These are phyloP conservation scores for Nannospalax galili DNA, from an alignment of 2,113 vertebrate genomes.

Conservation along the genomic window DNA sequence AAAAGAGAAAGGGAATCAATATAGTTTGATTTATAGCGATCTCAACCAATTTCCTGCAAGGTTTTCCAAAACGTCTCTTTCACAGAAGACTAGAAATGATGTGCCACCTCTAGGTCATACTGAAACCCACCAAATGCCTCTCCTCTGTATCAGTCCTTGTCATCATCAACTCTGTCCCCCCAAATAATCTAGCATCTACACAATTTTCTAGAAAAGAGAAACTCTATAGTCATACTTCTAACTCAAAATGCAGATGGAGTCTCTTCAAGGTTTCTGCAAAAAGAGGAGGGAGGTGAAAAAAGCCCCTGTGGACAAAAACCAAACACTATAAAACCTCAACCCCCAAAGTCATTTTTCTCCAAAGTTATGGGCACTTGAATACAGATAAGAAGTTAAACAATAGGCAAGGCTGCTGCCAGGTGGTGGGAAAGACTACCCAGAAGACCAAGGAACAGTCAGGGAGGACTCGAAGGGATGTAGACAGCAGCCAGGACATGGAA, in stretches of 20 bases:
- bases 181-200: constrained; percentile 69
- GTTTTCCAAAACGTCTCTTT: constrained; percentile 64
- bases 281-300: not conserved
- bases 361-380: constrained; percentile 49
- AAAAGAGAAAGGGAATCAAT: constrained; percentile 31
- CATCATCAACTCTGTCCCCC: constrained; percentile 24
- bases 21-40: constrained; percentile 50
- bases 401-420: not conserved
- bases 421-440: not conserved
- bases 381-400: constrained; percentile 54
- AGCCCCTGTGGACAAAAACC: constrained; percentile 56
- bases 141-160: constrained; percentile 20
- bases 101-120: constrained; percentile 19
- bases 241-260: constrained; percentile 74
- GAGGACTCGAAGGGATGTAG: not conserved
- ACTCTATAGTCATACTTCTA: constrained; percentile 69
- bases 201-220: constrained; percentile 69
- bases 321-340: constrained; percentile 71
- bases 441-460: not conserved
- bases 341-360: constrained; percentile 72
- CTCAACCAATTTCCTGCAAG: constrained; percentile 69
- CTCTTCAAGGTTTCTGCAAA: constrained; percentile 52
- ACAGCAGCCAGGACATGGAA: not conserved
- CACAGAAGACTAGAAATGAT: constrained; percentile 51
- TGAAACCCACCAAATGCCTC: constrained; percentile 53